These are phyloP conservation scores for Fissipunctia ypsillon DNA, from an alignment of 2,888 invertebrate genomes.

Conservation along the genomic window DNA sequence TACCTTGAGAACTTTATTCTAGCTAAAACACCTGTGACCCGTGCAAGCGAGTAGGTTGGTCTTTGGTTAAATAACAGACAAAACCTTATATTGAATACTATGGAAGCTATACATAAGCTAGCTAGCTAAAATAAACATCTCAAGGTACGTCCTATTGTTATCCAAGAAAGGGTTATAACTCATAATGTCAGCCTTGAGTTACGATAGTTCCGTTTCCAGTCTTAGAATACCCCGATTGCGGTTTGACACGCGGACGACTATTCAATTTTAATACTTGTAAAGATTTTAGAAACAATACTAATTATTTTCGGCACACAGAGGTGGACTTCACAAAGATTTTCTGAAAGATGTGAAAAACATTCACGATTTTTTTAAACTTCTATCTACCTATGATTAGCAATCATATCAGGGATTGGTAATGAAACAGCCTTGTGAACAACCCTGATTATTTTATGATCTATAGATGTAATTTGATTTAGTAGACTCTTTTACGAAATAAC, in stretches of 20 bases:
- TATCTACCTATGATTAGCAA: neutral
- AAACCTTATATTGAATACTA: too few species aligned
- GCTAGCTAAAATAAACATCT: neutral
- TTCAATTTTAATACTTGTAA: neutral
- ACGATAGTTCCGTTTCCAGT: conserved; percentile 18
- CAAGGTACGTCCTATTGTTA: neutral
- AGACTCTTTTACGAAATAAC: neutral
- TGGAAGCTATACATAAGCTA: neutral
- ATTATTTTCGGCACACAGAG: neutral
- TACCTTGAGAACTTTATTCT: neutral
- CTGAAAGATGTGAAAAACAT: neutral
- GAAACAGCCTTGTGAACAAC: too few species aligned
- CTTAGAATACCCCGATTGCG: neutral
- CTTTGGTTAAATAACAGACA: too few species aligned
- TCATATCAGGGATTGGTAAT: neutral
- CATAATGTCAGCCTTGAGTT: neutral
- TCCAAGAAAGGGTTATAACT: neutral
- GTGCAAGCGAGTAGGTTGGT: too few species aligned
- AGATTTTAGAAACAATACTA: conserved; percentile 4
- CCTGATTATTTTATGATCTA: too few species aligned
- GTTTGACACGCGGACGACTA: neutral
- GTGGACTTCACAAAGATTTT: neutral
- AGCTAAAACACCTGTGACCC: too few species aligned
- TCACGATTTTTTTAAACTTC: neutral
- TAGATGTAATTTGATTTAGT: too few species aligned